These are phyloP conservation scores for Dione juno DNA, from an alignment of 2,888 invertebrate species.

Conservation along the genomic window DNA sequence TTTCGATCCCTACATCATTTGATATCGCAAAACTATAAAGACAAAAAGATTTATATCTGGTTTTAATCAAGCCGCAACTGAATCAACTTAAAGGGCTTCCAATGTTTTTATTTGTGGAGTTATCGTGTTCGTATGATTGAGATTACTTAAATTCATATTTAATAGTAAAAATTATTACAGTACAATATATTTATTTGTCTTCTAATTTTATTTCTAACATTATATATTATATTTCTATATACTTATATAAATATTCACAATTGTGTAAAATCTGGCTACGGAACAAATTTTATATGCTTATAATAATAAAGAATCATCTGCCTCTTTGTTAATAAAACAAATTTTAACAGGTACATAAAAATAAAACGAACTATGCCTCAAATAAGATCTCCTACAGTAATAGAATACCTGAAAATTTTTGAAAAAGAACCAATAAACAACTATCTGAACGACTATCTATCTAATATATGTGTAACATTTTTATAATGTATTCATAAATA, in stretches of 20 bases:
- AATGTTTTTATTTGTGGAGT: constrained; percentile 38
- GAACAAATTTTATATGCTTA: neutral
- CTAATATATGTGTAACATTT: neutral
- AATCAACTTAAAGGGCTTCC: constrained; percentile 41
- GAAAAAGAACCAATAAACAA: neutral
- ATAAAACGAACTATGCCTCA: neutral
- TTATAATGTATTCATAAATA: constrained; percentile 25
- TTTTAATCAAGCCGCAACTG: constrained; percentile 47
- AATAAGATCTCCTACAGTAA: neutral
- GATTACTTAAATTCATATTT: constrained; percentile 12
- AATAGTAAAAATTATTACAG: neutral
- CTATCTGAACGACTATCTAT: neutral
- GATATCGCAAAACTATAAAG: constrained; percentile 48
- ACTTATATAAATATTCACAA: neutral
- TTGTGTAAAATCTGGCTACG: neutral
- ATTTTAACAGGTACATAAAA: neutral
- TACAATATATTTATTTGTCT: neutral
- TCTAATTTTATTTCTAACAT: no score
- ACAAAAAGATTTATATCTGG: constrained; percentile 49
- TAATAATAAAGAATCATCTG: no score
- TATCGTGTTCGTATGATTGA: constrained; percentile 27
- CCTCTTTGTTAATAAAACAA: neutral
- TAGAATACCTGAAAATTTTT: neutral
- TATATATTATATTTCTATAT: neutral
- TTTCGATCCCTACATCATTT: constrained; percentile 54